Base-by-base conservation (phyloP, 2,888 invertebrate species). In the Drosophila suboccidentalis region DNA sequence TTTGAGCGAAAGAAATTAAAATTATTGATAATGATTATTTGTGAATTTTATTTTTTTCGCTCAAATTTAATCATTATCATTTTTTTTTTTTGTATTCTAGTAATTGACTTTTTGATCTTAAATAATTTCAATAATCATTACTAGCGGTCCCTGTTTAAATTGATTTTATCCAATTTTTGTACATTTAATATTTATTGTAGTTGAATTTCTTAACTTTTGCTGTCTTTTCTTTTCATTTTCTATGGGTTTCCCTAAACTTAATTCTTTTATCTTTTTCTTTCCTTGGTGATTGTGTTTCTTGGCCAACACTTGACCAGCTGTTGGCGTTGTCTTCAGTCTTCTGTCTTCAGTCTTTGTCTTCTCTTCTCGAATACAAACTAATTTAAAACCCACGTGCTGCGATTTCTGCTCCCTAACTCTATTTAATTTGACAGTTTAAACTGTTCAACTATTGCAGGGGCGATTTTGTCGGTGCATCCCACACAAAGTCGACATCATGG, bases 351-450 rank as follows among this genome's bases (percentile, higher is more conserved):
- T 49, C 38, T 32, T 49, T 15, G 6, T 17, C 57, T 41, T 58
- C 34, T 19, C 26, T 44, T 32, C 26, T 49, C 22, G 53, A 51
- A 51, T 63, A 71, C 57, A 22, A 22, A 4, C 55, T 49, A 68
- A 71, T 75, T 62, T 57, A 47, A 29, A 26, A 53, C 71, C 64
- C 66, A 77, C 69, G 75, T 60, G 51, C 62, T 34, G 43, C n/a
- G 17, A 34, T 43, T 49, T 46, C 44, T 47, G 34, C 51, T 51
- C 39, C 50, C 53, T 49, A 36, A 63, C 50, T 43, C 66, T 53
- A 54, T 59, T 82, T 77, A 81, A 83, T 86, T 83, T 86, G 84
- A 86, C 83, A 81, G 68, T 79, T 83, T 76, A 83, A 76, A 67
- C 71, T 57, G 32, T 46, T 59, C 46, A 75, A 65, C 64, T 50